These are phyloP conservation scores for Xylophagus ater DNA, from an alignment of 2,888 invertebrate genomes.

Conservation along the genomic window DNA sequence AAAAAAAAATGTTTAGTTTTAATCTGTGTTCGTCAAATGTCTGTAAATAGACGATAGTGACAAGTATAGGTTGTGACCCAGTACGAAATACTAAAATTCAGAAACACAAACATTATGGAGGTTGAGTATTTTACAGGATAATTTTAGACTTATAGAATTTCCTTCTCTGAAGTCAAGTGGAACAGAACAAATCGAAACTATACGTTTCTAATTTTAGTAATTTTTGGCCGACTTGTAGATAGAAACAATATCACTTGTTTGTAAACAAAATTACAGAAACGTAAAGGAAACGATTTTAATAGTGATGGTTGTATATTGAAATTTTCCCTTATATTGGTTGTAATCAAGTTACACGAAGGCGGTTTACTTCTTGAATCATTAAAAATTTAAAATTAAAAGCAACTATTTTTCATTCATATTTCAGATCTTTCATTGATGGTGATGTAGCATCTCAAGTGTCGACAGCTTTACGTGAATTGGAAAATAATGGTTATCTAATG, in stretches of 20 bases:
- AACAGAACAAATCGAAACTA: too few species aligned
- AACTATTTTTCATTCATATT: too few species aligned
- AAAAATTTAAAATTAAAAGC: too few species aligned
- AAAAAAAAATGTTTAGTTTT: neutral
- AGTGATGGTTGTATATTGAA: neutral
- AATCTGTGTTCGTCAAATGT: neutral
- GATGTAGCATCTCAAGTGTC: slow-evolving; percentile 33
- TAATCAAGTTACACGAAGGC: too few species aligned
- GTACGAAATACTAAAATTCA: neutral
- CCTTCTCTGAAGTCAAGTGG: too few species aligned
- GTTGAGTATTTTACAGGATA: neutral
- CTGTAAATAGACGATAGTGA: neutral
- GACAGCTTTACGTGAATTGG: slow-evolving; percentile 28
- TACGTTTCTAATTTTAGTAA: too few species aligned
- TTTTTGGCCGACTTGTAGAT: too few species aligned
- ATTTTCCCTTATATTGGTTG: too few species aligned
- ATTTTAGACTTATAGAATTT: neutral
- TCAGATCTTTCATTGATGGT: slow-evolving; percentile 31
- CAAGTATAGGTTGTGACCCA: neutral
- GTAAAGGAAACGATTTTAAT: neutral
- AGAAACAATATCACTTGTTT: neutral
- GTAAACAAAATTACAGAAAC: neutral
- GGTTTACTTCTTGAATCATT: too few species aligned
- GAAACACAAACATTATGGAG: neutral
- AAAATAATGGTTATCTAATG: slow-evolving; percentile 27